Conservation (phyloP, 2,888 invertebrate species). For the Aproaerema taeniolella region DNA sequence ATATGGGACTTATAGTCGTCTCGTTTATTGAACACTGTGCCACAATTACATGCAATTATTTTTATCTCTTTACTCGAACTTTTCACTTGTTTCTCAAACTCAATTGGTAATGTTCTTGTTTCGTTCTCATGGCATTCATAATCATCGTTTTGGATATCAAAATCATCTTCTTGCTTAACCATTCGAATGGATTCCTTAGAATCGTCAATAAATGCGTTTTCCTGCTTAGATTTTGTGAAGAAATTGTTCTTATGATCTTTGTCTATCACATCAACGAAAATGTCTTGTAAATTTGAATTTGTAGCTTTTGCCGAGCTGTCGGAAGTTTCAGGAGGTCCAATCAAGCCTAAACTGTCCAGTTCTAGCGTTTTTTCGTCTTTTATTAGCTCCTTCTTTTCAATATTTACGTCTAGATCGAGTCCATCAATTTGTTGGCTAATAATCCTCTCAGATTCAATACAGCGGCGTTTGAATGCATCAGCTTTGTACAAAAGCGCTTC, state of each 20-base stretch:
- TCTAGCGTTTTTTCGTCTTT: conserved; percentile 19
- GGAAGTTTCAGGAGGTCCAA: background rate
- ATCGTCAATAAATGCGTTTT: no score
- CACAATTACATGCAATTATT: conserved; percentile 24
- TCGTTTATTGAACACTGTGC: conserved; percentile 20
- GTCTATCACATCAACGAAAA: background rate
- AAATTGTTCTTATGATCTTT: conserved; percentile 1
- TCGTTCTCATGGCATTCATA: no score
- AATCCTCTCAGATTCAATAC: conserved; percentile 43
- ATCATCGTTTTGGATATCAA: no score
- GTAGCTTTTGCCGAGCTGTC: background rate
- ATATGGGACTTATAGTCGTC: conserved; percentile 26
- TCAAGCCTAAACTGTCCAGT: background rate
- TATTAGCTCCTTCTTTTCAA: conserved; percentile 15
- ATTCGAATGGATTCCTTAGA: no score
- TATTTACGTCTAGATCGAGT: conserved; percentile 1
- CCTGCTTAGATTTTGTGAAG: no score
- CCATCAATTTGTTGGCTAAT: conserved; percentile 35
- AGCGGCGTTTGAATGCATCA: conserved; percentile 53
- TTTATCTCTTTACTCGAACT: conserved; percentile 10
- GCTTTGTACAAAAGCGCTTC: conserved; percentile 41
- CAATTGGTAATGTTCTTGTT: no score
- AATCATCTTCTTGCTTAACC: no score
- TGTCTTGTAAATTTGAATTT: background rate
- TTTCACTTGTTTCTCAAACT: conserved; percentile 11